These are phyloP conservation scores for Isurus oxyrinchus DNA, from an alignment of 2,113 vertebrate species.

Conservation along the genomic window DNA sequence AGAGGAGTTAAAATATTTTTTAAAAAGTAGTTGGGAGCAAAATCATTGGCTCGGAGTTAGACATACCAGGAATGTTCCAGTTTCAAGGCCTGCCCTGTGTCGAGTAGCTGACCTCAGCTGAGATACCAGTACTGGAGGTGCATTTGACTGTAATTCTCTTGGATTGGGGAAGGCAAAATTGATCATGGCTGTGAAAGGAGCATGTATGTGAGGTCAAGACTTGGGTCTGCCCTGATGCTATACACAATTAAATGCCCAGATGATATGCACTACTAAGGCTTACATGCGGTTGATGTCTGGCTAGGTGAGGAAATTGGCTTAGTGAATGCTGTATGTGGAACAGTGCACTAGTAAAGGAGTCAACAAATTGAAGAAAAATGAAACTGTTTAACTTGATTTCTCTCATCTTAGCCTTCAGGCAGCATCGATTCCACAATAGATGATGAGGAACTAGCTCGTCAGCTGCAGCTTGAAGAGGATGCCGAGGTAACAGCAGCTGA, in stretches of 20 bases:
- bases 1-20: neutral
- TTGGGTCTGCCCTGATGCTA: neutral
- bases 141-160: neutral
- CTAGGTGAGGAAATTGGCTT: neutral
- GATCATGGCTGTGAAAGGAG: neutral
- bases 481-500: conserved; percentile 61
- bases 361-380: neutral
- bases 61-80: neutral
- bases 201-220: neutral
- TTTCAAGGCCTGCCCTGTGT: neutral
- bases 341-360: neutral
- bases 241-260: neutral
- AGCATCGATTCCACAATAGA: conserved; percentile 60
- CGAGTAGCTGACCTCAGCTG: neutral
- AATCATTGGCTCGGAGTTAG: neutral
- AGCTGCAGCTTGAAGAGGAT: conserved; percentile 83
- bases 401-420: conserved; percentile 54
- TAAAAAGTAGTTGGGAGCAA: neutral
- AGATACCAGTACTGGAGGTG: neutral
- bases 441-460: conserved; percentile 77
- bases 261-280: neutral
- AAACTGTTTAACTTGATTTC: neutral
- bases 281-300: neutral
- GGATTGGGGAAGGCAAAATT: neutral
- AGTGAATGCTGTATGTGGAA: neutral